Percentiles rank a stretch among this genome's conserved stretches.
phyloP scores from a whole-genome alignment of 2,797 vertebrate species.

The Synaphobranchus kaupii region DNA sequence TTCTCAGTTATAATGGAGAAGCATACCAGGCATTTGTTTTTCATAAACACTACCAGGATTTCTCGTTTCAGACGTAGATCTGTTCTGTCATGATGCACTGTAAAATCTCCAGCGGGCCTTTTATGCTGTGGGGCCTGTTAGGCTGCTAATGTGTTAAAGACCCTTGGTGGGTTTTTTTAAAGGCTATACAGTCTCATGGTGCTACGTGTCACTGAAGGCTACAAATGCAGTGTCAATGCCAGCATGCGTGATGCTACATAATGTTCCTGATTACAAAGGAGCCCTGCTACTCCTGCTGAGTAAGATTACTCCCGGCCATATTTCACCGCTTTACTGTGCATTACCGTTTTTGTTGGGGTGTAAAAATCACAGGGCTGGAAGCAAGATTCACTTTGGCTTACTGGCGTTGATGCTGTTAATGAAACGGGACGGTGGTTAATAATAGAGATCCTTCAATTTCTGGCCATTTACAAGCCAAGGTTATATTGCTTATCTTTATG shows the following conservation, averaged over 20 bases:
- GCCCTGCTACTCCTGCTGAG: not conserved
- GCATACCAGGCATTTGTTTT: not conserved
- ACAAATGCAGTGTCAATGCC: not conserved
- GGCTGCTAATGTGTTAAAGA: slow-evolving; percentile 3
- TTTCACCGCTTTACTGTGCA: not conserved
- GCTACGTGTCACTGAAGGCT: not conserved
- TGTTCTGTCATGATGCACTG: not conserved
- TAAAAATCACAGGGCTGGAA: not conserved
- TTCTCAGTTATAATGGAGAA: not conserved
- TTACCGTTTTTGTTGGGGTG: not conserved
- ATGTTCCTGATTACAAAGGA: not conserved
- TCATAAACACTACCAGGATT: not conserved
- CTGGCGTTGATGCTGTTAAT: not conserved
- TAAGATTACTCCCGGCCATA: not conserved
- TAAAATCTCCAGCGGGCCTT: not conserved
- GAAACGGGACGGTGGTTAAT: slow-evolving; percentile 3
- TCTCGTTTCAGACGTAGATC: not conserved
- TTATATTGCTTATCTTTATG: not conserved
- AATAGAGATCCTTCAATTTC: slow-evolving; percentile 20
- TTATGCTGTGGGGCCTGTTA: not conserved
- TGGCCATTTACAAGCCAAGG: not conserved
- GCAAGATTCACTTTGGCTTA: slow-evolving; percentile 10
- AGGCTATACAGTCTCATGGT: not conserved
- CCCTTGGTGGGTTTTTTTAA: not conserved
- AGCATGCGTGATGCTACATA: not conserved